These are phyloP conservation scores for Ptyas mucosa DNA, from an alignment of 2,113 vertebrate genomes.

Conservation along the genomic window DNA sequence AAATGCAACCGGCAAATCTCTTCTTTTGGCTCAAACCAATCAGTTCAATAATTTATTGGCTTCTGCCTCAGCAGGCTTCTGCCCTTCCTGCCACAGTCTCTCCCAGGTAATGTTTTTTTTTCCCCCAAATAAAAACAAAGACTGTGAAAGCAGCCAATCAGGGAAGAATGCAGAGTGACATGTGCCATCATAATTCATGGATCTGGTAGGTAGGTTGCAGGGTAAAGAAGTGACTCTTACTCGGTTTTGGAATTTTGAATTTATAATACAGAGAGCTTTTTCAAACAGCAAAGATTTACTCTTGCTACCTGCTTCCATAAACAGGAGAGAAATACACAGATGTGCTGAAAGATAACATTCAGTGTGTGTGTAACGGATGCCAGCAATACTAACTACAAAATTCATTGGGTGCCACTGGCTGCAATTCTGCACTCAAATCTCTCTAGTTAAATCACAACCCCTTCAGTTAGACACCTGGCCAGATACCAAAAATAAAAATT, in stretches of 20 bases:
- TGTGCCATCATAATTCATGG: not conserved
- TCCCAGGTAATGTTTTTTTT: not conserved
- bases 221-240: not conserved
- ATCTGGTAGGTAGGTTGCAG: not conserved
- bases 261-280: not conserved
- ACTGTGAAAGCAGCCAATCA: not conserved
- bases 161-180: not conserved
- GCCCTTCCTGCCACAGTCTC: no score
- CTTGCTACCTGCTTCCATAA: not conserved
- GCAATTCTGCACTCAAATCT: not conserved
- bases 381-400: not conserved
- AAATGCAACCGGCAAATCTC: not conserved
- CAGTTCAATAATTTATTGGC: not conserved
- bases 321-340: not conserved
- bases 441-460: not conserved
- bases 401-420: not conserved
- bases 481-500: not conserved
- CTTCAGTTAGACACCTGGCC: not conserved
- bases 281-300: not conserved
- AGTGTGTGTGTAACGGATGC: not conserved
- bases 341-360: not conserved
- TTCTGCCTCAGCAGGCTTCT: not conserved
- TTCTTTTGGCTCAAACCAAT: not conserved
- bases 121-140: not conserved
- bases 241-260: not conserved